Conservation (phyloP, 2,888 invertebrate species). For the Saturnia pavonia region DNA sequence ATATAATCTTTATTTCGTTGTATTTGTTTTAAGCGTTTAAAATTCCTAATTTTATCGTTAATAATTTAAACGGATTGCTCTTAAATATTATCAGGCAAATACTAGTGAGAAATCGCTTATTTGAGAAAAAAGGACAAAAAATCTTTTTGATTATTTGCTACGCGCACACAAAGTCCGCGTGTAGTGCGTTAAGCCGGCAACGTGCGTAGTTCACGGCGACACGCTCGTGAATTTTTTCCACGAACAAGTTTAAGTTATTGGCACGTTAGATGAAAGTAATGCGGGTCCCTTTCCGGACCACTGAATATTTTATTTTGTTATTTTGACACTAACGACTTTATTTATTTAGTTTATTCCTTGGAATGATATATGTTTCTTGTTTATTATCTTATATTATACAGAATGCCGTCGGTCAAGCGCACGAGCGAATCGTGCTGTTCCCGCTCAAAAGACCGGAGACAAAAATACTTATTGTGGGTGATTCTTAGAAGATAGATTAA, state of each 20-base stretch:
- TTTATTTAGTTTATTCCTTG: slow-evolving; percentile 15
- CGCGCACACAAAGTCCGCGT: not conserved
- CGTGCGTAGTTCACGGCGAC: slow-evolving; percentile 14
- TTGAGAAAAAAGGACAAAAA: not conserved
- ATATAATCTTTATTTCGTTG: not conserved
- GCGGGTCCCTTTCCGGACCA: slow-evolving; percentile 42
- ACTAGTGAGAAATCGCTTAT: no score
- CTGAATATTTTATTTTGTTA: slow-evolving; percentile 53
- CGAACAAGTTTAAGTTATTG: slow-evolving; percentile 41
- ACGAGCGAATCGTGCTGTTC: no score
- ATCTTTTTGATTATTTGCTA: not conserved
- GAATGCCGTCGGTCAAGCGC: no score
- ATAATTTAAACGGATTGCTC: no score
- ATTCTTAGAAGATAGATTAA: no score
- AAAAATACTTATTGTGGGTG: no score
- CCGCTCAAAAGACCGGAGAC: no score
- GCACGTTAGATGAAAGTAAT: slow-evolving; percentile 39
- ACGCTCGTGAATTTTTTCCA: slow-evolving; percentile 31
- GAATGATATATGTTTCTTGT: slow-evolving; percentile 22
- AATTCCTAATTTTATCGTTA: no score
- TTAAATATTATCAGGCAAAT: no score
- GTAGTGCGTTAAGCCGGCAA: slow-evolving; percentile 6
- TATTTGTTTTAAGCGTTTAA: not conserved
- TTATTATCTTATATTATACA: slow-evolving; percentile 6
- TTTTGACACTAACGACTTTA: slow-evolving; percentile 36